A percentile compares a stretch with the other conserved stretches of the same genome.
These are phyloP conservation scores for Okamejei kenojei DNA, from an alignment of 2,797 vertebrate genomes.

Conservation along the genomic window DNA sequence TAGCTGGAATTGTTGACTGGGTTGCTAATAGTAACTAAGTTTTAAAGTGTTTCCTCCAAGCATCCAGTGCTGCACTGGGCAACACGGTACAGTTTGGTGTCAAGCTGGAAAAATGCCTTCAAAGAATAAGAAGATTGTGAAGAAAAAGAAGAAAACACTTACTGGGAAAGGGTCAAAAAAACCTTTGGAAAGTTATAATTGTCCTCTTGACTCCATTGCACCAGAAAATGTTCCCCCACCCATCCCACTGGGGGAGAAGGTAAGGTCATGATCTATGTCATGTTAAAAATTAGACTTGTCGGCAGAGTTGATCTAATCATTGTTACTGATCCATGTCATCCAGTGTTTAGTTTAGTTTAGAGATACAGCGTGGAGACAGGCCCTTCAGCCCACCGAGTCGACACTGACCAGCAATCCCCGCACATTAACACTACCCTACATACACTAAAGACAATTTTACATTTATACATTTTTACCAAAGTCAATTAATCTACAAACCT, in stretches of 20 bases:
- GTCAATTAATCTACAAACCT: too few species aligned
- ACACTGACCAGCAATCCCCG: too few species aligned
- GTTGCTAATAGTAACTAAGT: constrained; percentile 20
- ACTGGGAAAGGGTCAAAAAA: background rate
- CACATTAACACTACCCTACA: too few species aligned
- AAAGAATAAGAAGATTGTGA: background rate
- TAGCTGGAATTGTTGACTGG: background rate
- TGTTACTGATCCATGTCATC: background rate
- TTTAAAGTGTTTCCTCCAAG: background rate
- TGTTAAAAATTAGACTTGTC: background rate
- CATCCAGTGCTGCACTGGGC: background rate
- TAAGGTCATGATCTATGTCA: background rate
- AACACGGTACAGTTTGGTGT: too few species aligned
- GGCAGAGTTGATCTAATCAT: background rate
- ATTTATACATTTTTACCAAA: too few species aligned
- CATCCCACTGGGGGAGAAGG: background rate
- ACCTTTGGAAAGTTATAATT: background rate
- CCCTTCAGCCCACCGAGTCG: too few species aligned
- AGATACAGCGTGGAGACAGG: too few species aligned
- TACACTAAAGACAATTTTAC: too few species aligned
- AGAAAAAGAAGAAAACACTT: constrained; percentile 1
- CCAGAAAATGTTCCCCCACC: background rate
- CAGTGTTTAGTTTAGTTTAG: too few species aligned
- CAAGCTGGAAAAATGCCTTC: background rate
- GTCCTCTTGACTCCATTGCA: background rate